Evolutionary conservation across 2,888 invertebrate genomes (phyloP).

Genomic region (Habroteleia sp.): DNA sequence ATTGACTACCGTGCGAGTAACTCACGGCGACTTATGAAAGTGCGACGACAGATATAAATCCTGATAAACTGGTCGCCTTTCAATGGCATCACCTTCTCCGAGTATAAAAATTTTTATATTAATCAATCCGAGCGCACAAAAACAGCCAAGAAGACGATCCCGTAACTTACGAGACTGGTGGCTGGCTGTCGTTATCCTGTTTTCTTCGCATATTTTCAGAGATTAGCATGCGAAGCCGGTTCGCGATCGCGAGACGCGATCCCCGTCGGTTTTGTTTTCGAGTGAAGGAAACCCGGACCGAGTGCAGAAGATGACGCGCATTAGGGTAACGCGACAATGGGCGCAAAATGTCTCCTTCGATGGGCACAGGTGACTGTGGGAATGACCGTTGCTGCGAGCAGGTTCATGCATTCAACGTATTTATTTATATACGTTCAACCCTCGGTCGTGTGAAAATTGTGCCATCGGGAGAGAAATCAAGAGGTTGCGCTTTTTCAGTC

Average conservation of each 20-base stretch:
- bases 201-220: constrained; percentile 60
- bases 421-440: constrained; percentile 7
- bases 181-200: constrained; percentile 52
- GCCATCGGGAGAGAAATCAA: not conserved
- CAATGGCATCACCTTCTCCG: constrained; percentile 50
- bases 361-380: constrained; percentile 79
- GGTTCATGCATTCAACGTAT: constrained; percentile 67
- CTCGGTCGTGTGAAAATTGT: constrained; percentile 55
- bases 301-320: constrained; percentile 69
- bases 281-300: constrained; percentile 4
- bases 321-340: constrained; percentile 74
- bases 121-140: constrained; percentile 44
- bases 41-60: constrained; percentile 51
- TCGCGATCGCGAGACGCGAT: constrained; percentile 67
- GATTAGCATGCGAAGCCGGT: constrained; percentile 72
- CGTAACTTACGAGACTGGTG: constrained; percentile 59
- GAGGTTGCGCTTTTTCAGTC: constrained; percentile 24
- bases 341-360: constrained; percentile 69
- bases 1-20: constrained; percentile 55
- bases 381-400: constrained; percentile 78
- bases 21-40: constrained; percentile 43
- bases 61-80: constrained; percentile 58
- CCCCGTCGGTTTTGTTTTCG: constrained; percentile 65
- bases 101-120: constrained; percentile 42
- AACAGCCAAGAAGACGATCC: constrained; percentile 57